Evolutionary conservation across 2,113 vertebrate species (phyloP).

Genomic region (Calonectris borealis): DNA sequence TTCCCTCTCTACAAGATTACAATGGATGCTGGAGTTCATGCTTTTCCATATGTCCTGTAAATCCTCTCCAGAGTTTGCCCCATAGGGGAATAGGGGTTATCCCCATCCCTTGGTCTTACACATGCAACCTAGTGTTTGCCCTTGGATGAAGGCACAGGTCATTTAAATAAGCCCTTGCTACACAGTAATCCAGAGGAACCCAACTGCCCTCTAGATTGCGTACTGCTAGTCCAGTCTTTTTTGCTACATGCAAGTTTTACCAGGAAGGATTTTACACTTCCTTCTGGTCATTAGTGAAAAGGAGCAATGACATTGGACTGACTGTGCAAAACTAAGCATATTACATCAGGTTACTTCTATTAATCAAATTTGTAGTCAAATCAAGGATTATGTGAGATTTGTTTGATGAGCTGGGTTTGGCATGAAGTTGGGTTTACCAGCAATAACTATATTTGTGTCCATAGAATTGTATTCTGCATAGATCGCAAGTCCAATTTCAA

Average conservation of each 20-base stretch:
- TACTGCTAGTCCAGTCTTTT: neutral
- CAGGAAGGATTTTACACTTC: neutral
- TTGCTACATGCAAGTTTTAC: neutral
- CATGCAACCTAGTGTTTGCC: neutral
- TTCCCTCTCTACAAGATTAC: neutral
- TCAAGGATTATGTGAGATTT: neutral
- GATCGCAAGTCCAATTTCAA: neutral
- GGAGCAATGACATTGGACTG: neutral
- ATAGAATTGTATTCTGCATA: neutral
- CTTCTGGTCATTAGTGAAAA: neutral
- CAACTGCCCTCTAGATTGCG: neutral
- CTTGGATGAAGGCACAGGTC: neutral
- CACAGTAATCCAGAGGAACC: neutral
- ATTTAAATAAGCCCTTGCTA: neutral
- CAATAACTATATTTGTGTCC: neutral
- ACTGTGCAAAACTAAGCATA: neutral
- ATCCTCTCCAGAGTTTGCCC: neutral
- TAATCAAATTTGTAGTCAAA: neutral
- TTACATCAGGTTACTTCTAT: neutral
- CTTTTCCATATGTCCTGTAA: neutral
- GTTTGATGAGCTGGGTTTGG: neutral
- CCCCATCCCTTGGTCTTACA: neutral
- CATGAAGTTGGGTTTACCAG: neutral
- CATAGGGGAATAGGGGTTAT: neutral
- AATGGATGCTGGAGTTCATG: neutral